Percentiles rank a stretch among this genome's conserved stretches.
These are phyloP conservation scores for Mercenaria mercenaria DNA, from an alignment of 1,140 invertebrate species.

Conservation along the genomic window DNA sequence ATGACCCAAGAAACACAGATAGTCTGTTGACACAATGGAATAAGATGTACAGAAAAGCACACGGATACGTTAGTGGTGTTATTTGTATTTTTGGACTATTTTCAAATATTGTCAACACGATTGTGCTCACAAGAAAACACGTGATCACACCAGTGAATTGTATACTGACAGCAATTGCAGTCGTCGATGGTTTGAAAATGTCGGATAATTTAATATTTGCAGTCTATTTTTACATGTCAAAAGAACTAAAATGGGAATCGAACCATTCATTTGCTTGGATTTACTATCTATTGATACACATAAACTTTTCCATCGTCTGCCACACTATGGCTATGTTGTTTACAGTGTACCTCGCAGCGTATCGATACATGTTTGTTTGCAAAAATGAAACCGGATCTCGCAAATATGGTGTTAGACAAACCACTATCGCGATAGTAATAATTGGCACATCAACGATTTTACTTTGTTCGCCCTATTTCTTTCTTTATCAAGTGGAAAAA, in stretches of 20 bases:
- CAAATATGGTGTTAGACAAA: constrained; percentile 91
- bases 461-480: constrained; percentile 92
- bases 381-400: constrained; percentile 90
- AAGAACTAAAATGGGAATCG: constrained; percentile 48
- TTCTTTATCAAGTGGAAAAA: constrained; percentile 74
- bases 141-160: constrained; percentile 93
- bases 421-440: constrained; percentile 91
- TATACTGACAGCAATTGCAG: constrained; percentile 93
- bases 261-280: constrained; percentile 78
- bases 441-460: constrained; percentile 91
- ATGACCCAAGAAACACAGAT: too few relatives aligned
- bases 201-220: constrained; percentile 94
- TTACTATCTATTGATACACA: constrained; percentile 82
- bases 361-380: constrained; percentile 95
- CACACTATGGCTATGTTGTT: constrained; percentile 98
- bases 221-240: constrained; percentile 87
- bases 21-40: too few relatives aligned
- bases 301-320: constrained; percentile 91
- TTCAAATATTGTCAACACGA: constrained; percentile 96
- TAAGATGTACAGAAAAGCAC: constrained; percentile 76
- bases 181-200: constrained; percentile 95
- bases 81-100: constrained; percentile 96
- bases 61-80: constrained; percentile 90
- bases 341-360: constrained; percentile 96
- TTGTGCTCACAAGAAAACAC: constrained; percentile 94